phyloP scores from a whole-genome alignment of 2,888 invertebrate genomes.

The Andrena flavipes region DNA sequence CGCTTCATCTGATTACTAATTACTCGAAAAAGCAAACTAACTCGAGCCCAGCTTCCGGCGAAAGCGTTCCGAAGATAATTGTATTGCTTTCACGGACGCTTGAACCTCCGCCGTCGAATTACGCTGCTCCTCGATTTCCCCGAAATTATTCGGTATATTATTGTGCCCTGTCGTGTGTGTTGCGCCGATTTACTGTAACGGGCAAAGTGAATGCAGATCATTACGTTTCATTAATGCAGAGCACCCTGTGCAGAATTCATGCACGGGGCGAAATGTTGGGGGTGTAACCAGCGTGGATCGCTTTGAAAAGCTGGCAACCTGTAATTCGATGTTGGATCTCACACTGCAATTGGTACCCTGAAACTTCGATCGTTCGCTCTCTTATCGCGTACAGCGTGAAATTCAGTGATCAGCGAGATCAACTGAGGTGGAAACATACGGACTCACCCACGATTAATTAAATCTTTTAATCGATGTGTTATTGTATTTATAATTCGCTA shows the following conservation, averaged over 20 bases:
- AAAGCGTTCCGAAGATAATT: neutral
- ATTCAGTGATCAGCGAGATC: constrained; percentile 8
- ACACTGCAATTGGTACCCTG: constrained; percentile 29
- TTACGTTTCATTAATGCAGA: constrained; percentile 67
- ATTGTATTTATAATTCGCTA: neutral
- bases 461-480: neutral
- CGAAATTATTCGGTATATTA: constrained; percentile 68
- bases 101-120: constrained; percentile 45
- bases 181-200: constrained; percentile 49
- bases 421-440: constrained; percentile 31
- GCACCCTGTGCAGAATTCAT: constrained; percentile 63
- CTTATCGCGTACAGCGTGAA: neutral
- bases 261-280: constrained; percentile 49
- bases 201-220: constrained; percentile 61
- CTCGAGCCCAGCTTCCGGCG: too few relatives aligned
- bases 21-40: neutral
- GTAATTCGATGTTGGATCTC: constrained; percentile 48
- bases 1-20: constrained; percentile 41
- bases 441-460: neutral
- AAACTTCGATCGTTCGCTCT: constrained; percentile 41
- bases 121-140: constrained; percentile 49
- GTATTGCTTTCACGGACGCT: constrained; percentile 62
- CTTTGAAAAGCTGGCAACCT: constrained; percentile 5
- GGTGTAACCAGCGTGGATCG: constrained; percentile 12
- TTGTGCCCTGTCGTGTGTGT: constrained; percentile 51